Percentiles rank a stretch among this genome's conserved stretches.
Conservation (phyloP, 2,888 invertebrate genomes). For the Eupithecia dodoneata region DNA sequence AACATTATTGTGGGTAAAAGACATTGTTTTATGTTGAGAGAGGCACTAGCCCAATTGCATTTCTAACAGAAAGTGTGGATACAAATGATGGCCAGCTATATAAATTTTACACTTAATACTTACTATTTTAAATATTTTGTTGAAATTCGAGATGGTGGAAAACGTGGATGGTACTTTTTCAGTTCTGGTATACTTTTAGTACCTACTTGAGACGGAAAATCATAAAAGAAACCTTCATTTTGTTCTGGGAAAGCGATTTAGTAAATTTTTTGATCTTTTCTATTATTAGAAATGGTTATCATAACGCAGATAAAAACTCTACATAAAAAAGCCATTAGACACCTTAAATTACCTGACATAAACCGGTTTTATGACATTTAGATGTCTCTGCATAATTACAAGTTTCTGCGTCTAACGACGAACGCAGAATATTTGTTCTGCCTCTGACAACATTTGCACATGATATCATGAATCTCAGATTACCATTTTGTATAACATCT, state of each 20-base stretch:
- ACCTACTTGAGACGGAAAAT: background rate
- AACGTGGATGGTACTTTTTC: background rate
- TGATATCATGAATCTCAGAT: conserved; percentile 7
- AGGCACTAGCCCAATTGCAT: background rate
- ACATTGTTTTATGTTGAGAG: conserved; percentile 1
- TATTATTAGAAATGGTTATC: background rate
- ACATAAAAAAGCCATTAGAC: conserved; percentile 17
- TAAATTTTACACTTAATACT: background rate
- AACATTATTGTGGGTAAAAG: conserved; percentile 46
- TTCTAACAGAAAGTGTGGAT: background rate
- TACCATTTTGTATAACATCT: conserved; percentile 1
- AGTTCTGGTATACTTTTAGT: background rate
- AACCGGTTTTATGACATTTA: conserved; percentile 30
- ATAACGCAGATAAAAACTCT: background rate
- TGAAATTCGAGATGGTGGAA: background rate
- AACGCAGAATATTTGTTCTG: conserved; percentile 13
- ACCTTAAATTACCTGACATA: conserved; percentile 14
- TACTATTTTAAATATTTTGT: background rate
- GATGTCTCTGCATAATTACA: conserved; percentile 21
- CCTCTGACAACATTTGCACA: conserved; percentile 21
- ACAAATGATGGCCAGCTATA: background rate
- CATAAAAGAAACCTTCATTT: background rate
- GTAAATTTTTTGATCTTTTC: background rate
- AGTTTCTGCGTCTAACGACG: conserved; percentile 9
- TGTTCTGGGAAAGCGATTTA: background rate